Conservation (phyloP, 2,797 vertebrate genomes). For the Malurus splendens region DNA sequence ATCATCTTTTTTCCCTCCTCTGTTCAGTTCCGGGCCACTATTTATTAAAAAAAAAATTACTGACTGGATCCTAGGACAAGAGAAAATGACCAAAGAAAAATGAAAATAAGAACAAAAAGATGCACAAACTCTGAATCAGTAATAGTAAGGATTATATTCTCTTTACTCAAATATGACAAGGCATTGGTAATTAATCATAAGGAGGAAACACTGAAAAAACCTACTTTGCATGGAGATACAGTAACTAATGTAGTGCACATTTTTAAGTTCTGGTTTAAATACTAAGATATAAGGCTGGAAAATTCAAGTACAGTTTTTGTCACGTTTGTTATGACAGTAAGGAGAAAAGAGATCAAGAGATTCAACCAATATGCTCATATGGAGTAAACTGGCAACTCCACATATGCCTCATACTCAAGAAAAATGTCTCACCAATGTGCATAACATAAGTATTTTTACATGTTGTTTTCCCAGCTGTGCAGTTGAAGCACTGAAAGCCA, state of each 20-base stretch:
- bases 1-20: neutral
- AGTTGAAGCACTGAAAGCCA: neutral
- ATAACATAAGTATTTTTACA: neutral
- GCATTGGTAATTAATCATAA: neutral
- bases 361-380: neutral
- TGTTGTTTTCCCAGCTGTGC: neutral
- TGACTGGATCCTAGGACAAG: neutral
- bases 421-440: neutral
- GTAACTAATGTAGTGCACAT: fast-evolving
- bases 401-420: neutral
- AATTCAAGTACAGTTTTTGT: neutral
- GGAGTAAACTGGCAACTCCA: neutral
- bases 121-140: neutral
- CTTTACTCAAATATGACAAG: neutral
- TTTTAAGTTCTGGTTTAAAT: neutral
- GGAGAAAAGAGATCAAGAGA: neutral
- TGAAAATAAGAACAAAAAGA: neutral
- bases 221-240: neutral
- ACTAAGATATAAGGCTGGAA: neutral
- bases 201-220: neutral
- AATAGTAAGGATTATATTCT: neutral
- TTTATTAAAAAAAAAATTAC: neutral
- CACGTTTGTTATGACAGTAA: neutral
- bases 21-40: neutral
- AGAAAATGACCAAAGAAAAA: neutral